phyloP scores from a whole-genome alignment of 2,113 vertebrate species.

The Phrynocephalus versicolor region DNA sequence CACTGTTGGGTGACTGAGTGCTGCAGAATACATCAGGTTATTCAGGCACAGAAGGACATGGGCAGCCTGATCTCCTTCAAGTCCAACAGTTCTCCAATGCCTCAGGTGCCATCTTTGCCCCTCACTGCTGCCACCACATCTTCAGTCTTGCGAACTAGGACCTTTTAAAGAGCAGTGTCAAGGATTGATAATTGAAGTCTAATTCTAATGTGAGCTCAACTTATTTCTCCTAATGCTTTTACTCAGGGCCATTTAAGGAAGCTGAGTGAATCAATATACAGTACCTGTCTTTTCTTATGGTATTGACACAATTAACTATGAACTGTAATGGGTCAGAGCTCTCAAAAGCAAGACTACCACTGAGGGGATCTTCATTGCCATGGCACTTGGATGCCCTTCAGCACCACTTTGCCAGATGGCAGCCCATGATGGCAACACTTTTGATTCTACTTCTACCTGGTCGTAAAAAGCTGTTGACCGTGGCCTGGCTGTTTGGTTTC shows the following conservation, averaged over 20 bases:
- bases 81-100: neutral
- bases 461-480: neutral
- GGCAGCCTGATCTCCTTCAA: neutral
- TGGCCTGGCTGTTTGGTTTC: neutral
- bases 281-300: neutral
- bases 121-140: neutral
- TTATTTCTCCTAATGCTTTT: neutral
- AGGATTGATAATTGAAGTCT: neutral
- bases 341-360: neutral
- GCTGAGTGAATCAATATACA: neutral
- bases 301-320: neutral
- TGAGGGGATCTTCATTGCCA: neutral
- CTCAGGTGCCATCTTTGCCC: neutral
- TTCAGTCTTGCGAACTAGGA: neutral
- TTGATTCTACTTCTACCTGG: too few relatives aligned
- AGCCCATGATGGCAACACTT: neutral
- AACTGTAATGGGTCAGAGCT: neutral
- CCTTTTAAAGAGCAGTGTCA: neutral
- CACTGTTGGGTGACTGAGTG: conserved; percentile 55
- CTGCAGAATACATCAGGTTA: conserved; percentile 32
- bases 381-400: neutral
- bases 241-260: neutral
- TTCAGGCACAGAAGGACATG: conserved; percentile 31
- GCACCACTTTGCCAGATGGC: neutral
- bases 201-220: neutral